A percentile compares a stretch with the other conserved stretches of the same genome.
Evolutionary conservation across 2,888 invertebrate species (phyloP).

Genomic region (Aspidiotus destructor): DNA sequence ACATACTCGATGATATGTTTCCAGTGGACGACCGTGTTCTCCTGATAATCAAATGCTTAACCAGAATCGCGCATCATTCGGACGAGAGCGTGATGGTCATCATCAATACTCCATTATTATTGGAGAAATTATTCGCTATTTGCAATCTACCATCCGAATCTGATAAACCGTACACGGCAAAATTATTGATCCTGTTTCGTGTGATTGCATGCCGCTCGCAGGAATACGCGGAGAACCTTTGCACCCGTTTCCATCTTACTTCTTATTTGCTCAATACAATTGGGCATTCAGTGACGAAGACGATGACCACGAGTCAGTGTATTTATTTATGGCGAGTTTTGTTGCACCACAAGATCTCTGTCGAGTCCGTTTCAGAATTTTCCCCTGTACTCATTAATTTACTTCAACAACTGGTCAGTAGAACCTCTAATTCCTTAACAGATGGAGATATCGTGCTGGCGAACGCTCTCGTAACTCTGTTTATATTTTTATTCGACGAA

Average conservation of each 20-base stretch:
- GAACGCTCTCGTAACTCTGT: slow-evolving; percentile 8
- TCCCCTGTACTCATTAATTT: slow-evolving; percentile 14
- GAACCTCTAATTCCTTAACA: slow-evolving; percentile 1
- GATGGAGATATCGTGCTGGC: slow-evolving; percentile 15
- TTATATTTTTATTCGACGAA: slow-evolving; percentile 19
- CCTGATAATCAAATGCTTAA: slow-evolving; percentile 67
- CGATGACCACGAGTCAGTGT: slow-evolving; percentile 42
- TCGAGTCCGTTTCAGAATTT: slow-evolving; percentile 44
- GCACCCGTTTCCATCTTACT: slow-evolving; percentile 1
- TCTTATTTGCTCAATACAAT: slow-evolving; percentile 19
- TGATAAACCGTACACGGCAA: slow-evolving; percentile 14
- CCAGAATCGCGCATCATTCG: slow-evolving; percentile 68
- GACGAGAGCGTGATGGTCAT: slow-evolving; percentile 55
- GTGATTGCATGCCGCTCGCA: slow-evolving; percentile 20
- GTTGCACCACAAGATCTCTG: slow-evolving; percentile 47
- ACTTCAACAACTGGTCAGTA: slow-evolving; percentile 6
- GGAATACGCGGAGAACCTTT: slow-evolving; percentile 3
- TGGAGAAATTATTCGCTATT: slow-evolving; percentile 43
- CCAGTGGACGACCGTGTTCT: slow-evolving; percentile 64
- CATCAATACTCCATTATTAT: slow-evolving; percentile 53
- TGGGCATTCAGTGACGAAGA: slow-evolving; percentile 14
- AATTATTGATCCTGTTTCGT: slow-evolving; percentile 20
- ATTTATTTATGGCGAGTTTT: slow-evolving; percentile 51
- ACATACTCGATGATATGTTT: slow-evolving; percentile 59
- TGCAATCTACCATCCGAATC: not conserved